Evolutionary conservation across 1,140 invertebrate species (phyloP).

Genomic region (Pseudomyrmex cubaensis): DNA sequence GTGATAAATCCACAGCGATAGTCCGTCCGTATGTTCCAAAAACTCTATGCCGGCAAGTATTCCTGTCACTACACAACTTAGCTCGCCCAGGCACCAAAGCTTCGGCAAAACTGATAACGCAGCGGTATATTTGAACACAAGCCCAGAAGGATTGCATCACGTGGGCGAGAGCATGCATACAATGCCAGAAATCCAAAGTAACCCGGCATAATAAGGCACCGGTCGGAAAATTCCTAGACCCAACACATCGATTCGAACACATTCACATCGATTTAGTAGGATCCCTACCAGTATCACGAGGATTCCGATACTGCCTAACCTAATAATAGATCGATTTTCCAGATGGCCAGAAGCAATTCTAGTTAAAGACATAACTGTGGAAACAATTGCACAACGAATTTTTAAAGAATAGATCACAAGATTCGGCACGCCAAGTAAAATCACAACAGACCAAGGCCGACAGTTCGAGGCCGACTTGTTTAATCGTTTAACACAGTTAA

Average conservation of each 20-base stretch:
- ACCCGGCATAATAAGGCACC: no score
- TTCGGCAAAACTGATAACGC: not conserved
- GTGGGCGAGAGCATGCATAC: no score
- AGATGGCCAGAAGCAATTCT: slow-evolving; percentile 16
- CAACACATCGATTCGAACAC: no score
- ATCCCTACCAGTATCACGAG: no score
- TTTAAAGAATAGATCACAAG: not conserved
- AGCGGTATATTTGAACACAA: not conserved
- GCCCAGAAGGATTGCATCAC: no score
- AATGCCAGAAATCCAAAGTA: no score
- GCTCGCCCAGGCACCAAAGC: not conserved
- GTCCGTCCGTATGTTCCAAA: not conserved
- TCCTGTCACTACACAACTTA: not conserved
- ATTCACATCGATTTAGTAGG: no score
- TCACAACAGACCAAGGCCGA: slow-evolving; percentile 42
- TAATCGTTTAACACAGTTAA: no score
- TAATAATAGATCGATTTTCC: not conserved
- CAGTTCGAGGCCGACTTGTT: slow-evolving; percentile 30
- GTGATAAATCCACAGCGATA: no score
- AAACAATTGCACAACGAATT: not conserved
- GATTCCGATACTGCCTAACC: not conserved
- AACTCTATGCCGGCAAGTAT: not conserved
- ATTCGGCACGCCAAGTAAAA: not conserved
- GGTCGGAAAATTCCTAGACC: no score
- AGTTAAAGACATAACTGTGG: not conserved